These are phyloP conservation scores for Nettapus auritus DNA, from an alignment of 2,113 vertebrate genomes.

Conservation along the genomic window DNA sequence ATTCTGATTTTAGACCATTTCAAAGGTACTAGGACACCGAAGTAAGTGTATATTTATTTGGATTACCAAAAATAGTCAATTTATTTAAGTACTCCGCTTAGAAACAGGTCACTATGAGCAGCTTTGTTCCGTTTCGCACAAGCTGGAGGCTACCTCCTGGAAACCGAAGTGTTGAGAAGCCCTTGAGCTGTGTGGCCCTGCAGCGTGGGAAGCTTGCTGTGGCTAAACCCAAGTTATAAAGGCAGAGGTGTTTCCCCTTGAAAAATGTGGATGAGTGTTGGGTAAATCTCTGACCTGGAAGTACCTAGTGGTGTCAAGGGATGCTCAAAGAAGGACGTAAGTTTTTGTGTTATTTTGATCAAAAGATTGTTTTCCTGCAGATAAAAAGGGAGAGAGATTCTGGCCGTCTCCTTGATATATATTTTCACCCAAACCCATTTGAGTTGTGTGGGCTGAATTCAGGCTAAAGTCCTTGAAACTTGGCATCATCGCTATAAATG, in stretches of 20 bases:
- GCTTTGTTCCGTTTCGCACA: background rate
- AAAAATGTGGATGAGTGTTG: background rate
- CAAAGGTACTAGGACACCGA: background rate
- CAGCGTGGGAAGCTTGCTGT: background rate
- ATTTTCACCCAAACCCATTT: background rate
- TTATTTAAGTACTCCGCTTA: background rate
- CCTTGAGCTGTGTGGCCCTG: fast-evolving
- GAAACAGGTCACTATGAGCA: background rate
- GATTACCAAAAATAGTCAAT: background rate
- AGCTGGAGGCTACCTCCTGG: background rate
- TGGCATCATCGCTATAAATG: background rate
- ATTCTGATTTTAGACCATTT: background rate
- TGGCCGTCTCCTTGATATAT: fast-evolving
- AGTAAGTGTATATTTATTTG: background rate
- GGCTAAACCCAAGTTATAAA: background rate
- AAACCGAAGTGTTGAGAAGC: background rate
- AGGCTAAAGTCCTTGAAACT: background rate
- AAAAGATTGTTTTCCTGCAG: background rate
- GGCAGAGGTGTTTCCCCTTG: background rate
- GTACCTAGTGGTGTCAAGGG: background rate
- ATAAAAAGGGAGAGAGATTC: background rate
- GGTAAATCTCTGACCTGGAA: background rate
- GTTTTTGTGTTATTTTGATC: background rate
- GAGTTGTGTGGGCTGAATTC: background rate
- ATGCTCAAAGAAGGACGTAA: background rate